These are phyloP conservation scores for Cebus imitator DNA, from an alignment of 2,113 vertebrate genomes.

Conservation along the genomic window DNA sequence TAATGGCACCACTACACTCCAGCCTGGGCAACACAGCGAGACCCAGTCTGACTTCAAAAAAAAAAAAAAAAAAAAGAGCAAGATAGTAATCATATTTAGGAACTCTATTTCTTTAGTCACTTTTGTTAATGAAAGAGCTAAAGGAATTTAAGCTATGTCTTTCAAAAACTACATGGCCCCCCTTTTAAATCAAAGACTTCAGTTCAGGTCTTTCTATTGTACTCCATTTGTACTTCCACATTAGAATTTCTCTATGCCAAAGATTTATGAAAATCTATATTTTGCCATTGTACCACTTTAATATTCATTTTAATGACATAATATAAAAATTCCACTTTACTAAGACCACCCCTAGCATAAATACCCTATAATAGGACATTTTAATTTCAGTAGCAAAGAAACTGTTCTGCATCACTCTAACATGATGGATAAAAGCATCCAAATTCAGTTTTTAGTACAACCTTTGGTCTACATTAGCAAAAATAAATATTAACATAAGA, in stretches of 20 bases:
- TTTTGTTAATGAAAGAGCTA: not conserved
- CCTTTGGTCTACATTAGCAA: conserved; percentile 82
- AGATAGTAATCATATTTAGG: not conserved
- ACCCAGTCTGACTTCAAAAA: not conserved
- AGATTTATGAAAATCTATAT: conserved; percentile 81
- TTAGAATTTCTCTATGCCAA: conserved; percentile 62
- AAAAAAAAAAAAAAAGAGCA: not conserved
- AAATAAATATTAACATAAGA: conserved; percentile 85
- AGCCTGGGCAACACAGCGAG: not conserved
- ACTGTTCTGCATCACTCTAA: conserved; percentile 45
- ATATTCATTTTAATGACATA: conserved; percentile 82
- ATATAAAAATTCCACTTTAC: conserved; percentile 82
- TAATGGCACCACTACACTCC: not conserved
- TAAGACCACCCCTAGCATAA: conserved; percentile 78
- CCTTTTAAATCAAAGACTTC: conserved; percentile 31
- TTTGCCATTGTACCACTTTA: conserved; percentile 81
- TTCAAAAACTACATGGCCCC: not conserved
- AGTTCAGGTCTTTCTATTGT: not conserved
- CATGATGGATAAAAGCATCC: conserved; percentile 75
- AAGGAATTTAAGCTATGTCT: conserved; percentile 41
- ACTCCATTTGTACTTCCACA: conserved; percentile 61
- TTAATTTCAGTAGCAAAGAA: conserved; percentile 81
- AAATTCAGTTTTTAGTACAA: conserved; percentile 68
- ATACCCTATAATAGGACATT: conserved; percentile 79
- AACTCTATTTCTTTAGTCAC: not conserved